phyloP scores from a whole-genome alignment of 2,888 invertebrate genomes.

The Cataglyphis rosenhaueri region DNA sequence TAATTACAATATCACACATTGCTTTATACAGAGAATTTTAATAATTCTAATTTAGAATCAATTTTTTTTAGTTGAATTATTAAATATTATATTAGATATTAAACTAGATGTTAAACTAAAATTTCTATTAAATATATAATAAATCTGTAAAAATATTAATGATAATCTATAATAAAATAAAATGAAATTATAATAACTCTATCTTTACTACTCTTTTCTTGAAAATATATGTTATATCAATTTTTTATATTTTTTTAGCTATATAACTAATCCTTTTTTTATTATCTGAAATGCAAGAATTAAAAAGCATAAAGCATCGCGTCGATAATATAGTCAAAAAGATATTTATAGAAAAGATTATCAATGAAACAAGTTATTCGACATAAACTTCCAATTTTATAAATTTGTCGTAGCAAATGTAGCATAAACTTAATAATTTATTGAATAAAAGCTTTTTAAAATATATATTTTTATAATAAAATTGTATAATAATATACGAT shows the following conservation, averaged over 20 bases:
- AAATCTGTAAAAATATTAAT: not conserved
- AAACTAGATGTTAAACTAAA: not conserved
- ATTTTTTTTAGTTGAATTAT: not conserved
- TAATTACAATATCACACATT: not conserved
- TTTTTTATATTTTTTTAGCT: not conserved
- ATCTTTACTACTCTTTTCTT: not conserved
- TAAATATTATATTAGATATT: not conserved
- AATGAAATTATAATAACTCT: not conserved
- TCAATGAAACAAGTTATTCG: slow-evolving; percentile 27
- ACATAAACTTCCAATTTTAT: not conserved
- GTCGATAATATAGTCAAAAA: not conserved
- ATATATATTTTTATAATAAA: slow-evolving; percentile 19
- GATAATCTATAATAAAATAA: not conserved
- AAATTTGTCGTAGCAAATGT: slow-evolving; percentile 13
- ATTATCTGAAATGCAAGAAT: not conserved
- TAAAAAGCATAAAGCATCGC: slow-evolving; percentile 8
- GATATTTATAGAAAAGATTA: slow-evolving; percentile 22
- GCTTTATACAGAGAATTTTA: not conserved
- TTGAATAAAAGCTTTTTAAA: slow-evolving; percentile 21
- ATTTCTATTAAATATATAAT: not conserved
- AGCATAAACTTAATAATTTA: slow-evolving; percentile 25
- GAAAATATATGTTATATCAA: not conserved
- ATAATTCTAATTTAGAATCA: not conserved
- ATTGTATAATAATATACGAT: not conserved
- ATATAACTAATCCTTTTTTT: slow-evolving; percentile 7